Base-by-base conservation (phyloP, 2,888 invertebrate genomes). In the Zaprionus lineosus region DNA sequence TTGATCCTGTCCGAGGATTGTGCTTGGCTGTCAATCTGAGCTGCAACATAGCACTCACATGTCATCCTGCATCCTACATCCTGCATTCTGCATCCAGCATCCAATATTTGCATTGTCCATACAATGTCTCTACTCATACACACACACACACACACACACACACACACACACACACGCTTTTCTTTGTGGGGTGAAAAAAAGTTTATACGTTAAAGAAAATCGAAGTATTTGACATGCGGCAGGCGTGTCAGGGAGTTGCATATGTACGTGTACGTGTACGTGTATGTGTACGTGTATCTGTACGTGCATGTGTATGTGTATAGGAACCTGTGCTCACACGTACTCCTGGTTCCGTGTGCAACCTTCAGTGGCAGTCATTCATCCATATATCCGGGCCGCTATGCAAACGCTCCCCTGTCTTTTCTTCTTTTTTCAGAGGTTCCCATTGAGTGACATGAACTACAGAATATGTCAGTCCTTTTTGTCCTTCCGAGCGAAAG, bases 171-270 rank as follows among this genome's bases (percentile, higher is more conserved):
- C n/a, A n/a, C n/a, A n/a, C n/a, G 57, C 46, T 21, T 56, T 57
- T 21, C 26, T 46, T 26, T 39, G 11, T 7, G 12, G 14, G 29
- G 36, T n/a, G n/a, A n/a, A n/a, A 16, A 39, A 39, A 39, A 14
- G 33, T 44, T 28, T 41, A 33, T 33, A 21, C 43, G 11, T 12
- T 37, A 48, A 8, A 28, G 67, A 46, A 67, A 77, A 77, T 84
- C 84, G 74, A 84, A 82, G 62, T 58, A 60, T 69, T 82, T 82
- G 76, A 77, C 76, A 77, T 84, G 68, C 41, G 66, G 53, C 78
- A 53, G 74, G 50, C 74, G 65, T 82, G 78, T 58, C 78, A 57
- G 28, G 26, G 51, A 58, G 57, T 57, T 67, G 16, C 29, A 31
- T 31, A 29, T 36, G 11, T 29, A 24, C 9, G 7, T 33, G 18